Evolutionary conservation across 2,113 vertebrate species (phyloP).

Genomic region (Vimba vimba): DNA sequence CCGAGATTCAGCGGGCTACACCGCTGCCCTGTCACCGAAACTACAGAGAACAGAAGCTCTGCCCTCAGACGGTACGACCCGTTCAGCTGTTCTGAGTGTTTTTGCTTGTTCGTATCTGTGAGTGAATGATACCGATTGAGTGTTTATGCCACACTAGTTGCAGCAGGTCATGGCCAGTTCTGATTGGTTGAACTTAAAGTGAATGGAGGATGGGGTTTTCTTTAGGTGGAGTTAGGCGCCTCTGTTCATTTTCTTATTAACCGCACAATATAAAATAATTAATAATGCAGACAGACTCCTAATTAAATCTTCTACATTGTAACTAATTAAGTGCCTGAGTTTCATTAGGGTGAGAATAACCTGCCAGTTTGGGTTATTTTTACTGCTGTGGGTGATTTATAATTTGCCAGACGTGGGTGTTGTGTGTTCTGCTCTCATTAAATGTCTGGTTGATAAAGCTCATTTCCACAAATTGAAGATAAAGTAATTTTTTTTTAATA

Average conservation of each 20-base stretch:
- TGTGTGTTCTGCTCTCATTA: conserved; percentile 28
- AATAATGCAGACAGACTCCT: conserved; percentile 26
- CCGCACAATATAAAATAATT: conserved; percentile 1
- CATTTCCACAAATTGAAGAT: conserved; percentile 28
- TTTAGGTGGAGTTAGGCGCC: not conserved
- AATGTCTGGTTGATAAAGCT: conserved; percentile 25
- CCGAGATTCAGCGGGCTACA: conserved; percentile 73
- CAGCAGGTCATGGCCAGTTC: not conserved
- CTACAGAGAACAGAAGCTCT: conserved; percentile 62
- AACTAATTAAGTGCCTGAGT: not conserved
- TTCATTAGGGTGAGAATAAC: not conserved
- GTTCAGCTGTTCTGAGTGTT: not conserved
- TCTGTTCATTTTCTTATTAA: conserved; percentile 34
- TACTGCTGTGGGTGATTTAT: conserved; percentile 33
- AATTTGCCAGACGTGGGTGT: not conserved
- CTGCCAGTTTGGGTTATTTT: not conserved
- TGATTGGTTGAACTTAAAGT: conserved; percentile 36
- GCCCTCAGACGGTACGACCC: conserved; percentile 78
- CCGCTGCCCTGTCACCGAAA: conserved; percentile 77
- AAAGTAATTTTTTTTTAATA: no score
- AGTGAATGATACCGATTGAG: conserved; percentile 26
- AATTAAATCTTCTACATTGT: conserved; percentile 3
- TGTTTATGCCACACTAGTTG: not conserved
- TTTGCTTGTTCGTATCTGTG: not conserved
- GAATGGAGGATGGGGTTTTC: not conserved